Evolutionary conservation across 2,797 vertebrate genomes (phyloP).

Genomic region (Bothrops alternatus): DNA sequence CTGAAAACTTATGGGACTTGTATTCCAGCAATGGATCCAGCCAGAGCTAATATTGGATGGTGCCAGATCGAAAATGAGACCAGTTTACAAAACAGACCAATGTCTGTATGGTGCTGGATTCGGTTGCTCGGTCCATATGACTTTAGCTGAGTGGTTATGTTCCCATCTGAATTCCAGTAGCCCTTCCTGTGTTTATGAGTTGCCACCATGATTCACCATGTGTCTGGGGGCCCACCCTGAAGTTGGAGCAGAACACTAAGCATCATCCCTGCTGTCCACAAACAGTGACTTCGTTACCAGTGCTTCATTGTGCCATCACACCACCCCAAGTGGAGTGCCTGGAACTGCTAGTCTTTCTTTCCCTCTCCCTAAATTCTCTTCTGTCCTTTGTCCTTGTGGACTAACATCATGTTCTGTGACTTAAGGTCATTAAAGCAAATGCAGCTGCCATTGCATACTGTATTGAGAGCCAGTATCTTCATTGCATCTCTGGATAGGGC

Average conservation of each 20-base stretch:
- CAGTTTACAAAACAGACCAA: neutral
- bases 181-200: neutral
- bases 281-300: neutral
- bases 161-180: neutral
- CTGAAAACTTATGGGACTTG: neutral
- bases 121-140: neutral
- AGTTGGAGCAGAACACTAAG: neutral
- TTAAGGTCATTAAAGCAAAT: neutral
- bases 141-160: neutral
- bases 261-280: neutral
- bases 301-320: neutral
- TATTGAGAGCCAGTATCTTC: neutral
- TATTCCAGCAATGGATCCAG: neutral
- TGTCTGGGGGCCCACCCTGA: neutral
- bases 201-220: neutral
- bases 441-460: neutral
- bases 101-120: neutral
- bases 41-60: neutral
- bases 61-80: neutral
- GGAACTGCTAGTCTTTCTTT: neutral
- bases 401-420: neutral
- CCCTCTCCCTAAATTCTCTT: neutral
- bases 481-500: neutral
- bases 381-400: neutral
- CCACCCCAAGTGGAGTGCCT: neutral